Conservation (phyloP, 1,140 invertebrate genomes). For the Drosophila tropicalis region DNA sequence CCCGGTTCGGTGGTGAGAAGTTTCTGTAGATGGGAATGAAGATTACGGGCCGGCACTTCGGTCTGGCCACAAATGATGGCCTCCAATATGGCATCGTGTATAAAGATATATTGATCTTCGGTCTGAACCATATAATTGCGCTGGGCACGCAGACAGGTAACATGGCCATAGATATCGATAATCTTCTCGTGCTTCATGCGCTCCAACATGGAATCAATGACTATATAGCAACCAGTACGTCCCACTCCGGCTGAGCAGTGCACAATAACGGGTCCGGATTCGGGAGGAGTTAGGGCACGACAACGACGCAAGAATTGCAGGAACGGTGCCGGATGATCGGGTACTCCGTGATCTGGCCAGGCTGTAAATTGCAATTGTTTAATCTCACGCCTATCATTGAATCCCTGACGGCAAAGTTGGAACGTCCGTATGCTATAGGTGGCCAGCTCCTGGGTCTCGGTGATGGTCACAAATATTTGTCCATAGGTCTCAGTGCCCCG, state of each 20-base stretch:
- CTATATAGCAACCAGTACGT: constrained; percentile 98
- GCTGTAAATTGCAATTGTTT: constrained; percentile 99
- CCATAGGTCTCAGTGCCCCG: constrained; percentile 97
- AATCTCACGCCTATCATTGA: constrained; percentile 95
- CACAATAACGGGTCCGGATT: constrained; percentile 96
- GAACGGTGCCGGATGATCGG: constrained; percentile 99
- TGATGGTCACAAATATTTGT: constrained; percentile 95
- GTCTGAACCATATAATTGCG: constrained; percentile 99
- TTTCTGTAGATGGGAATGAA: constrained; percentile 97
- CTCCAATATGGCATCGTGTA: constrained; percentile 98
- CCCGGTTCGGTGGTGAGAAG: constrained; percentile 91
- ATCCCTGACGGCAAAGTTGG: constrained; percentile 89
- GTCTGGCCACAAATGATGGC: constrained; percentile 97
- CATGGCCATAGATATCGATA: constrained; percentile 99
- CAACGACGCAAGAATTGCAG: constrained; percentile 98
- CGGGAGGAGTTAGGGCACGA: constrained; percentile 93
- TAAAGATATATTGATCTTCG: constrained; percentile 99
- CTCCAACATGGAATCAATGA: constrained; percentile 98
- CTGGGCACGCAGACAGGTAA: constrained; percentile 98
- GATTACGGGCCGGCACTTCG: constrained; percentile 95
- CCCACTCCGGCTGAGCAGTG: constrained; percentile 99
- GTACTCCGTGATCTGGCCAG: constrained; percentile 98
- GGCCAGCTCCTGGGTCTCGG: constrained; percentile 97
- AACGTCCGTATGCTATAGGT: constrained; percentile 99
- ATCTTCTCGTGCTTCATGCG: constrained; percentile 97